These are phyloP conservation scores for Potamilus streckersoni DNA, from an alignment of 1,140 invertebrate genomes.

Conservation along the genomic window DNA sequence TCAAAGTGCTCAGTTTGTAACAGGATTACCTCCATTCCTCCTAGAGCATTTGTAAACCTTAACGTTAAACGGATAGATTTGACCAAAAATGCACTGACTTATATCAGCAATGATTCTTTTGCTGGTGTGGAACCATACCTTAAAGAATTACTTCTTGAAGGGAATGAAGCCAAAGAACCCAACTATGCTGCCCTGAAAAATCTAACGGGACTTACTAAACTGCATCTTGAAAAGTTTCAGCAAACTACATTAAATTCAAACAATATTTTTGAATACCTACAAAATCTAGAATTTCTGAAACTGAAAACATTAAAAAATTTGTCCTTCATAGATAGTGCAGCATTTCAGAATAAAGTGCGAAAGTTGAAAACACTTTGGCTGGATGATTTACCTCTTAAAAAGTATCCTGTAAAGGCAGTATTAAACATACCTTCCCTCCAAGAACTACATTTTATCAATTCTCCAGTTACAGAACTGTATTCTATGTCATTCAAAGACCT, in stretches of 20 bases:
- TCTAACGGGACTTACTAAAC: too few relatives aligned
- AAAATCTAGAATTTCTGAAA: conserved; percentile 26
- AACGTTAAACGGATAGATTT: conserved; percentile 47
- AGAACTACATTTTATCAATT: conserved; percentile 25
- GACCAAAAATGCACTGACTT: conserved; percentile 27
- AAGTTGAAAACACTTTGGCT: conserved; percentile 35
- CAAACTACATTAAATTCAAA: too few relatives aligned
- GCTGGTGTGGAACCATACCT: conserved; percentile 38
- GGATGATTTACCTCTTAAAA: conserved; percentile 21
- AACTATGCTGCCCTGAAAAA: conserved; percentile 1
- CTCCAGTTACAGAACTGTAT: conserved; percentile 24
- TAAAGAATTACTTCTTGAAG: conserved; percentile 37
- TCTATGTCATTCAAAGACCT: conserved; percentile 29
- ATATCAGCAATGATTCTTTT: conserved; percentile 33
- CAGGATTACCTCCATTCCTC: not conserved
- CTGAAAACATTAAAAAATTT: conserved; percentile 27
- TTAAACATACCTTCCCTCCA: conserved; percentile 22
- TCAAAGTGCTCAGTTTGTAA: too few relatives aligned
- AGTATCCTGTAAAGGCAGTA: conserved; percentile 24
- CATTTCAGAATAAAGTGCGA: conserved; percentile 25
- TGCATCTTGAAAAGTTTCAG: too few relatives aligned
- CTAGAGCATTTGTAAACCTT: too few relatives aligned
- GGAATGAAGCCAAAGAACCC: conserved; percentile 4
- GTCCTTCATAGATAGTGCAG: conserved; percentile 5
- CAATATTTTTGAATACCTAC: too few relatives aligned